These are phyloP conservation scores for Oreonectes daqikongensis DNA, from an alignment of 2,797 vertebrate species.

Conservation along the genomic window DNA sequence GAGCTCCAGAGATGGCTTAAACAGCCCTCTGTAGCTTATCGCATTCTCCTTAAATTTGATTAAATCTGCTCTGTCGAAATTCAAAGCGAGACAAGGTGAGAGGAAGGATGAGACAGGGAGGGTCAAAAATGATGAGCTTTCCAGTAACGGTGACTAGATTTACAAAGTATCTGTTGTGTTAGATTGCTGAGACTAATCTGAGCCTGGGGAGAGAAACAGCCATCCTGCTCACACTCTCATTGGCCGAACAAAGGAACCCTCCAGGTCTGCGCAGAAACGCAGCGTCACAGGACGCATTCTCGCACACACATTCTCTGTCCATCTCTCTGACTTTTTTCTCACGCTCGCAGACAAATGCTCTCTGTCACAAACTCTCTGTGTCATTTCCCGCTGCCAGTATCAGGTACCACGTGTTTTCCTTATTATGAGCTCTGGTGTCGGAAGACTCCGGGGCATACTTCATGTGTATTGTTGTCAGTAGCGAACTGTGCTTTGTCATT, in stretches of 20 bases:
- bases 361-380: constrained; percentile 46
- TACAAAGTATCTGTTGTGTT: constrained; percentile 88
- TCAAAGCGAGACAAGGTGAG: constrained; percentile 43
- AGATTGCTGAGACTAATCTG: constrained; percentile 85
- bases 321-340: constrained; percentile 41
- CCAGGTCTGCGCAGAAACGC: constrained; percentile 50
- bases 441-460: constrained; percentile 5
- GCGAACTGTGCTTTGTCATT: no score
- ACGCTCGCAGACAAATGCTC: constrained; percentile 47
- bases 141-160: constrained; percentile 84
- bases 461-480: no score
- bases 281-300: constrained; percentile 40
- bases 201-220: constrained; percentile 74
- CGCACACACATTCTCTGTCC: constrained; percentile 19
- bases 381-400: constrained; percentile 34
- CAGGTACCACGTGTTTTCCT: constrained; percentile 7
- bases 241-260: constrained; percentile 48
- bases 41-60: constrained; percentile 19
- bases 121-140: constrained; percentile 82
- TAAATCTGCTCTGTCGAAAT: neutral
- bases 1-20: constrained; percentile 84
- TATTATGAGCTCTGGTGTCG: constrained; percentile 21
- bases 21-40: constrained; percentile 53
- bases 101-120: constrained; percentile 26
- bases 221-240: constrained; percentile 48